Base-by-base conservation (phyloP, 2,888 invertebrate genomes). In the Pediacus dermestoides region DNA sequence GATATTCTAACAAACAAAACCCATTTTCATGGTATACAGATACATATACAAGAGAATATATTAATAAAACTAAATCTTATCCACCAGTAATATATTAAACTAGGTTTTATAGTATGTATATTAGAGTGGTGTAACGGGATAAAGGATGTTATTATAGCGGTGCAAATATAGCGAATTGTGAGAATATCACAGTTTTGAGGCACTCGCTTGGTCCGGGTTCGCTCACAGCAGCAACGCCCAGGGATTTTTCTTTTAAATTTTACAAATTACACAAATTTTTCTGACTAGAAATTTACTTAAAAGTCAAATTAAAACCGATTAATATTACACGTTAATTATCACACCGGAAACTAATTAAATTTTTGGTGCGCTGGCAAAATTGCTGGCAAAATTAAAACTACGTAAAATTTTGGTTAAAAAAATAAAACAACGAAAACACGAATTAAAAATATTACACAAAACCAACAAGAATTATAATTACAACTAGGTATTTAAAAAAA, bases 161-260 rank as follows among this genome's bases (percentile, higher is more conserved):
- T 61, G 61, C 60, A 53, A 52, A 49, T n/a, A 10, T 47, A 59
- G 61, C 60, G 50, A 53, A 53, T 44, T 62, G 65, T 64, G 64
- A 65, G 55, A 61, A 61, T 68, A 69, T 69, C 69, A 69, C 69
- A 69, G 68, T 64, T 57, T 63, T 59, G 63, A 69, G 68, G 68
- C 70, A 68, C 68, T 69, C 68, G 68, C 70, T 67, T 60, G 64
- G 66, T 63, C 63, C 58, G 53, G 60, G 57, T 50, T 57, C 60
- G 62, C 61, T 59, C 57, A 58, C 54, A 58, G 59, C 12, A 9
- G n/a, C 53, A 52, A 57, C 46, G 48, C 55, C 54, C 53, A 48
- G 45, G 47, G 50, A 30, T 39, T 41, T 44, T 43, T 39, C 37
- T 52, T 48, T 53, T 48, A 50, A 43, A 26, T 32, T 34, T 15